These are phyloP conservation scores for Vannuccia rotundouncinata DNA, from an alignment of 2,888 invertebrate genomes.

Conservation along the genomic window DNA sequence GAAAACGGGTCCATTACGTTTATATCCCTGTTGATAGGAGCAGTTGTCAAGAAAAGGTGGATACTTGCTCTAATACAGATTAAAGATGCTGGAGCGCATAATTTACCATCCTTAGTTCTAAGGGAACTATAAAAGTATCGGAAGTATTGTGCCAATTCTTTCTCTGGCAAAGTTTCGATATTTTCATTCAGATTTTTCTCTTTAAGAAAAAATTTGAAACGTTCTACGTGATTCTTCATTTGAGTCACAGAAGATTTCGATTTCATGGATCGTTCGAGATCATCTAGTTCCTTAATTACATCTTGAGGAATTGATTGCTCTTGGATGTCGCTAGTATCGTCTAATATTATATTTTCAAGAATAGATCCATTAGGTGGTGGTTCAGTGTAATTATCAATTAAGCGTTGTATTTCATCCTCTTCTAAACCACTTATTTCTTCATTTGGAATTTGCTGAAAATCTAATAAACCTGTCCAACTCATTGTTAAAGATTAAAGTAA, in stretches of 20 bases:
- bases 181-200: slow-evolving; percentile 24
- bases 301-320: too few species aligned
- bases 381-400: slow-evolving; percentile 20
- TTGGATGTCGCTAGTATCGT: too few species aligned
- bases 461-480: background rate
- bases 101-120: background rate
- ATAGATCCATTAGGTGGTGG: background rate
- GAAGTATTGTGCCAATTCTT: slow-evolving; percentile 14
- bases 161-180: slow-evolving; percentile 23
- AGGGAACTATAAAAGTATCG: slow-evolving; percentile 9
- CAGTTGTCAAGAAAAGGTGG: background rate
- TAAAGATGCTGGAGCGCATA: slow-evolving; percentile 14
- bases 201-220: slow-evolving; percentile 10
- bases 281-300: background rate
- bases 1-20: slow-evolving; percentile 12
- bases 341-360: slow-evolving; percentile 22
- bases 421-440: slow-evolving; percentile 16
- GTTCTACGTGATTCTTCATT: slow-evolving; percentile 7
- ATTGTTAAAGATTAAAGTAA: background rate
- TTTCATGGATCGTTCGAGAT: slow-evolving; percentile 14
- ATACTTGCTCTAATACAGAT: too few species aligned
- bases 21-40: background rate
- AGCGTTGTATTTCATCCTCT: slow-evolving; percentile 15
- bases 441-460: slow-evolving; percentile 19
- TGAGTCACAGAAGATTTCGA: slow-evolving; percentile 19